Evolutionary conservation across 2,888 invertebrate genomes (phyloP).

Genomic region (Euphydryas editha): DNA sequence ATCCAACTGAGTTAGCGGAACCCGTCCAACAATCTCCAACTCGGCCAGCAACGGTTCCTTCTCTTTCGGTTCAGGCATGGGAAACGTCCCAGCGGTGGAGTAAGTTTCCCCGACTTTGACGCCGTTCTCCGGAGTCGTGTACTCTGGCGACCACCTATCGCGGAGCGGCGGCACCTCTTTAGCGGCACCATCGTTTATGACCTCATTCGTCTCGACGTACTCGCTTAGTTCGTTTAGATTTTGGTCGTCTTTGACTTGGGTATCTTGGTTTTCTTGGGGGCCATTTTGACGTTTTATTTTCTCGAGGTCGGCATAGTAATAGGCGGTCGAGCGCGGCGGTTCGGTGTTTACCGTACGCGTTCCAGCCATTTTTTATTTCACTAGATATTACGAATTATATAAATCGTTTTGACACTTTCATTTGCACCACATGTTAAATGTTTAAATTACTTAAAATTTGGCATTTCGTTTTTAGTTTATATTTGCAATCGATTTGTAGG

Average conservation of each 20-base stretch:
- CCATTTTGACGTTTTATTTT: conserved; percentile 74
- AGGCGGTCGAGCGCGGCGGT: conserved; percentile 84
- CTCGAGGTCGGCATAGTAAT: conserved; percentile 84
- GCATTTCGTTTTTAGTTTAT: neutral
- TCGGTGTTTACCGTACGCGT: conserved; percentile 74
- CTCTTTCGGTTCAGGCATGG: conserved; percentile 77
- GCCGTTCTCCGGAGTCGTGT: conserved; percentile 62
- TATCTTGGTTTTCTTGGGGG: conserved; percentile 45
- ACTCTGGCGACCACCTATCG: conserved; percentile 67
- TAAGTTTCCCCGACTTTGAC: conserved; percentile 69
- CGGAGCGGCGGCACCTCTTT: conserved; percentile 67
- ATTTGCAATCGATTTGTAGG: conserved; percentile 6
- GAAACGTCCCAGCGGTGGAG: conserved; percentile 78
- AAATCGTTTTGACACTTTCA: neutral
- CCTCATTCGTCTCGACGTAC: conserved; percentile 65
- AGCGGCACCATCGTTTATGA: conserved; percentile 64
- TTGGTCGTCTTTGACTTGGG: conserved; percentile 48
- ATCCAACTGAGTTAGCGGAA: conserved; percentile 70
- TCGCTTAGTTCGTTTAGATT: conserved; percentile 79
- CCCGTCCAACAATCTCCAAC: conserved; percentile 67
- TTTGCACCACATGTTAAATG: neutral
- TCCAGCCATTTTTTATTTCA: conserved; percentile 57
- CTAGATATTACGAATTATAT: neutral
- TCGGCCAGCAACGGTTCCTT: conserved; percentile 75
- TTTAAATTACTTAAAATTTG: neutral